These are phyloP conservation scores for Orestias chungarensis DNA, from an alignment of 2,797 vertebrate species.

Conservation along the genomic window DNA sequence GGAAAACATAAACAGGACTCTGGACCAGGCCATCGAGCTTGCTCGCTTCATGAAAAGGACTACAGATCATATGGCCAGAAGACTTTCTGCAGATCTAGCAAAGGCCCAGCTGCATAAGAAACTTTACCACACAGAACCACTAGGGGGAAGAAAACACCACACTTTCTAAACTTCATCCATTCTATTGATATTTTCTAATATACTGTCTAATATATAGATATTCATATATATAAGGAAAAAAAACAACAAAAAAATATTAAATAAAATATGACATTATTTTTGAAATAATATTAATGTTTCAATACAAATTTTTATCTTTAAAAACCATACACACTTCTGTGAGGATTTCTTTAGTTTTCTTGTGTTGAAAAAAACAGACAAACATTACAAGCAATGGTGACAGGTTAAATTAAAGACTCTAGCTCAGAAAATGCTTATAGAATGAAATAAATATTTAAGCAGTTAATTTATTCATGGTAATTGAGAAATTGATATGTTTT, in stretches of 20 bases:
- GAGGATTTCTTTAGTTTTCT: too few species aligned
- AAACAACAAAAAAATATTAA: not conserved
- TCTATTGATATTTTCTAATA: not conserved
- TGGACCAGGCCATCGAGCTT: constrained; percentile 88
- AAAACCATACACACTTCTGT: too few species aligned
- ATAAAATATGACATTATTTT: not conserved
- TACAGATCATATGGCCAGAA: constrained; percentile 86
- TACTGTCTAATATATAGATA: not conserved
- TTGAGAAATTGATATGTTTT: too few species aligned
- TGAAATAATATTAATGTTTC: not conserved
- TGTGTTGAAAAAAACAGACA: too few species aligned
- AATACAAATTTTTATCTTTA: too few species aligned
- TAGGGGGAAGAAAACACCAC: constrained; percentile 53
- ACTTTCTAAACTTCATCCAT: constrained; percentile 16
- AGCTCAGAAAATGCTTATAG: too few species aligned
- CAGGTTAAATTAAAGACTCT: too few species aligned
- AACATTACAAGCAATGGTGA: too few species aligned
- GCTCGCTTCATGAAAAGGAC: constrained; percentile 87
- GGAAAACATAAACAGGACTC: constrained; percentile 78
- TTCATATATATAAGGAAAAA: not conserved
- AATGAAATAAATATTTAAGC: too few species aligned
- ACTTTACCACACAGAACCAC: constrained; percentile 40
- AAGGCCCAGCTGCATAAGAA: constrained; percentile 74
- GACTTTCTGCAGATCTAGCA: constrained; percentile 84
- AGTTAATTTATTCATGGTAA: too few species aligned